These are phyloP conservation scores for Pollenia angustigena DNA, from an alignment of 2,888 invertebrate species.

Conservation along the genomic window DNA sequence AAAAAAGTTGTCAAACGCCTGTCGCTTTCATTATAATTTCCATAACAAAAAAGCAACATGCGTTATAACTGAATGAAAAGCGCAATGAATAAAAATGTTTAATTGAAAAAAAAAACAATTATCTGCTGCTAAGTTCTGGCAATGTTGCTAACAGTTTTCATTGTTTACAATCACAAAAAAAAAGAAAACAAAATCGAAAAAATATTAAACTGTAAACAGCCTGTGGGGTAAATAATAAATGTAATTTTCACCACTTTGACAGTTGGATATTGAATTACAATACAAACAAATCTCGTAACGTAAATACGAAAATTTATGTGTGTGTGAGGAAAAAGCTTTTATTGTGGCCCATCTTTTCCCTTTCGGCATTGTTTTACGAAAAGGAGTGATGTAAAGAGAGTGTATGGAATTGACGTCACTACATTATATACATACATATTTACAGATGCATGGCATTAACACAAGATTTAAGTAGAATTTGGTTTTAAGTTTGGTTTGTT, in stretches of 20 bases:
- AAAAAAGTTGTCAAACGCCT: neutral
- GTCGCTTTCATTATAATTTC: slow-evolving; percentile 2
- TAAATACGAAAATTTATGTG: neutral
- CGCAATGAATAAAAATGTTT: neutral
- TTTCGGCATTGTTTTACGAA: neutral
- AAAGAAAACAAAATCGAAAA: neutral
- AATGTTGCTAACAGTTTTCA: slow-evolving; percentile 22
- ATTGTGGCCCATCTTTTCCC: neutral
- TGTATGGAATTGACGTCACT: slow-evolving; percentile 33
- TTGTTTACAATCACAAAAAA: slow-evolving; percentile 21
- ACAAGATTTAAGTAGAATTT: neutral
- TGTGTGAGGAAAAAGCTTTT: neutral
- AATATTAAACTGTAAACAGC: slow-evolving; percentile 12
- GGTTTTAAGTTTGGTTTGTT: neutral
- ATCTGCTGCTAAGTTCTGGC: neutral
- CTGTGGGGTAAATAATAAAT: slow-evolving; percentile 30
- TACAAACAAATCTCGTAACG: neutral
- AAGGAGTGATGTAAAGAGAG: neutral
- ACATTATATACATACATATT: neutral
- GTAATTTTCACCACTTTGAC: slow-evolving; percentile 43
- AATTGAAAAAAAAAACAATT: slow-evolving; percentile 38
- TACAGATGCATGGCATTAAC: neutral
- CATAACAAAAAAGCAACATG: neutral
- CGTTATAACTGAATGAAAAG: neutral
- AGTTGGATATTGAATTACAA: slow-evolving; percentile 24